Base-by-base conservation (phyloP, 2,113 vertebrate species). In the Siphamia tubifer region DNA sequence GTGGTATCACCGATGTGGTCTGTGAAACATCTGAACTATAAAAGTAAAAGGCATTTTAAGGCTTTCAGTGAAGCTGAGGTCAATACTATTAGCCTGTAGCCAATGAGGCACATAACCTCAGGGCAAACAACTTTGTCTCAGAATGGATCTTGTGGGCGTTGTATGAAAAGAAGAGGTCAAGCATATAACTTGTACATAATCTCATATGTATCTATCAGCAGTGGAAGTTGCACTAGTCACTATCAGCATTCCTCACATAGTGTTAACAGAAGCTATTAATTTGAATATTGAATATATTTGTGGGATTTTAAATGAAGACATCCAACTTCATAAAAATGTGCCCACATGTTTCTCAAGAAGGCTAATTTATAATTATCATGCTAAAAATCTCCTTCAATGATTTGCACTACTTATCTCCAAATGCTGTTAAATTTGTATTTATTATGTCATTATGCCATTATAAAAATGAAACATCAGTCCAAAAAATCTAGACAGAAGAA, bases 291-390 rank as follows among this genome's bases (percentile, higher is more conserved):
- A 64, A 82, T 43, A 36, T n/a, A 74, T 75, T 73, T 30, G 45
- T 30, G 11, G 19, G 38, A 40, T 72, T 64, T 57, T 6, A 66
- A 53, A 74, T 54, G 17, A 51, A 76, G 25, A 53, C 47, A 62
- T 49, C 16, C 44, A 45, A 43, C 47, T 56, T 57, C n/a, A 16
- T 42, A 34, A 52, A 68, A 63, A 64, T 47, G 43, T 54, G 47
- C 73, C 55, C 34, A 16, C 74, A 73, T 20, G 38, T 57, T 77
- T 69, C 72, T 21, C 28, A 47, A 45, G 35, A 82, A 79, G 55
- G 66, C 73, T 62, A 67, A 80, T 83, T 74, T 77, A 60, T 75
- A 61, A 75, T 84, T 83, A 84, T 83, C 67, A 40, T 0, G 47
- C 39, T 38, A 52, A 76, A 81, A 79, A 86, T 77, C 71, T 77